Base-by-base conservation (phyloP, 2,888 invertebrate genomes). In the Rhagophthalmus giganteus region DNA sequence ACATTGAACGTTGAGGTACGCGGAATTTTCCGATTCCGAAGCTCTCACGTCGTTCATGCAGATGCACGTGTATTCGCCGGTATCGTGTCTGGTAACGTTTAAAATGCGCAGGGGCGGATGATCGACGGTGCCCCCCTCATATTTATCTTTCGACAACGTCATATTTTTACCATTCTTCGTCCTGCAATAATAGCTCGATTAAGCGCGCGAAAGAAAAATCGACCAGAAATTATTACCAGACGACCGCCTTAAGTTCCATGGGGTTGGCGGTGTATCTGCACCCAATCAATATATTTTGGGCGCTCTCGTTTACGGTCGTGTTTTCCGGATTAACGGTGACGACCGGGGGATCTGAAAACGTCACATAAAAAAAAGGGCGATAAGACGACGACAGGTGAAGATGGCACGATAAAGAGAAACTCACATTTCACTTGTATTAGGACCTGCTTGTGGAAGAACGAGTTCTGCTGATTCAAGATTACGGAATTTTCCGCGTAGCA, bases 201-300 rank as follows among this genome's bases (percentile, higher is more conserved):
- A n/a, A n/a, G n/a, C n/a, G n/a, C n/a, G n/a, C n/a, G n/a, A n/a
- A n/a, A n/a, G n/a, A n/a, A n/a, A n/a, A n/a, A n/a, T n/a, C n/a
- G n/a, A n/a, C n/a, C n/a, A n/a, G n/a, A n/a, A n/a, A 8, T 9
- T 15, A 13, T 82, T 78, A 92, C 94, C 94, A 94, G 63, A 83
- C 79, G 37, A 90, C 90, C 58, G 81, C 81, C 34, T 78, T 81
- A 20, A 94, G 77, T 6, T 87, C 82, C 13, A 89, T 86, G 0
- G 94, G 94, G 76, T 94, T 94, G 46, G 94, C 90, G 58, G 87
- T 86, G 70, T 91, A 93, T 63, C 85, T 83, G 73, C 94, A 94
- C 58, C 84, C 83, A 39, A 94, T 80, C 26, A 88, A 77, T 25
- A 63, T 55, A 38, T 90, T 81, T 60, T 86, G 84, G 24, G 82